These are phyloP conservation scores for Palythoa heliodiscus DNA, from an alignment of 92 coral and sea anemone genomes.

Conservation along the genomic window DNA sequence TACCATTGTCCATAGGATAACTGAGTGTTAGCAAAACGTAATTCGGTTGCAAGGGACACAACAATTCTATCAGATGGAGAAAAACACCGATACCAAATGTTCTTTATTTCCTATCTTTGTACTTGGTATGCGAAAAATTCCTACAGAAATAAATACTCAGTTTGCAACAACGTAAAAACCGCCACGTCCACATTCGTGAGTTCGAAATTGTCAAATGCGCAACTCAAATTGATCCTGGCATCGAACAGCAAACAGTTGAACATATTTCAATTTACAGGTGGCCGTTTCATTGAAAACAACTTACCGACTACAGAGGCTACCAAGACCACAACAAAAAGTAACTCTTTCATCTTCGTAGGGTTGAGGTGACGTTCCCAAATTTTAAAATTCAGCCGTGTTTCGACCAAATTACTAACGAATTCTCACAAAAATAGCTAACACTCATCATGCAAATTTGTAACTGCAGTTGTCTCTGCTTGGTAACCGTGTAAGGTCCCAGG, in stretches of 20 bases:
- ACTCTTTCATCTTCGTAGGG: constrained; percentile 6
- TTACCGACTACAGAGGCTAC: constrained; percentile 6
- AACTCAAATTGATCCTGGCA: background rate
- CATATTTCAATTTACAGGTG: constrained; percentile 1
- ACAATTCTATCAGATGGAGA: background rate
- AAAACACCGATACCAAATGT: background rate
- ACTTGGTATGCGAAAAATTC: background rate
- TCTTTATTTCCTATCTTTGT: too few species aligned
- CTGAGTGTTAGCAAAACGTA: too few species aligned
- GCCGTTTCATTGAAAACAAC: background rate
- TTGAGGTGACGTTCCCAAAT: background rate
- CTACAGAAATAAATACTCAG: background rate
- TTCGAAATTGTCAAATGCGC: background rate
- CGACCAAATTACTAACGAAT: background rate
- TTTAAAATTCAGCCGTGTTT: background rate
- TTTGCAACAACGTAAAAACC: background rate
- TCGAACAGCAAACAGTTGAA: background rate
- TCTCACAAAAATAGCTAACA: background rate
- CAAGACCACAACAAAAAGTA: background rate
- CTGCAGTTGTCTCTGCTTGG: constrained; percentile 9
- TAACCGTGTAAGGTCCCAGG: background rate
- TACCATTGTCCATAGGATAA: too few species aligned
- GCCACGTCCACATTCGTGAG: constrained; percentile 13
- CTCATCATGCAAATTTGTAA: constrained; percentile 11
- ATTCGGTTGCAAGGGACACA: background rate